phyloP scores from a whole-genome alignment of 2,888 invertebrate species.

The Stenodera caucasica region DNA sequence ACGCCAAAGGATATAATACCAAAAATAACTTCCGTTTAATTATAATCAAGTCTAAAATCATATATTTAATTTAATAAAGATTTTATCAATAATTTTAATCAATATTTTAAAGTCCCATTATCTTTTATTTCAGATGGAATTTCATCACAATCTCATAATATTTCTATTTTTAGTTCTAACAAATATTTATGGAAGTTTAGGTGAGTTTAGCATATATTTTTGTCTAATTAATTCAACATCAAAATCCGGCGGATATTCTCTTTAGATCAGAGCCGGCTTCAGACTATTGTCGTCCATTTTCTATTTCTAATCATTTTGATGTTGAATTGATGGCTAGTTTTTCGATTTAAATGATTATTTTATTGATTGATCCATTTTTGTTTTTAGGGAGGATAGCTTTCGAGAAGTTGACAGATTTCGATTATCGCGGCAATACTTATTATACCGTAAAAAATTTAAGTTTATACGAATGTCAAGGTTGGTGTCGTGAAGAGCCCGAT shows the following conservation, averaged over 20 bases:
- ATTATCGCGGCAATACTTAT: slow-evolving; percentile 88
- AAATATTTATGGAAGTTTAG: slow-evolving; percentile 45
- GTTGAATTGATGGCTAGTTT: too few species aligned
- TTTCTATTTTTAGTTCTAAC: slow-evolving; percentile 46
- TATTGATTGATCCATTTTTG: neutral
- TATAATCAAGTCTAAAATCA: too few species aligned
- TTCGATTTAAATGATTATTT: too few species aligned
- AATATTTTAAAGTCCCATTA: too few species aligned
- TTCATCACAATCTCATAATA: slow-evolving; percentile 36
- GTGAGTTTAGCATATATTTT: slow-evolving; percentile 37
- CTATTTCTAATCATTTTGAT: too few species aligned
- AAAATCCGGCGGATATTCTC: too few species aligned
- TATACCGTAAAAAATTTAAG: slow-evolving; percentile 91
- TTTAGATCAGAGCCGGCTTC: too few species aligned
- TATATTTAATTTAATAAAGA: too few species aligned
- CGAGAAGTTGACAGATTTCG: slow-evolving; percentile 90
- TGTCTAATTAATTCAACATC: slow-evolving; percentile 11
- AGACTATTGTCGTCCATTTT: too few species aligned
- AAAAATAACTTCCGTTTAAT: too few species aligned
- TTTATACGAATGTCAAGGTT: slow-evolving; percentile 91
- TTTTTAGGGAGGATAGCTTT: slow-evolving; percentile 80
- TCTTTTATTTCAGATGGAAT: slow-evolving; percentile 43
- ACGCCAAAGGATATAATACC: too few species aligned
- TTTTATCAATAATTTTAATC: too few species aligned
- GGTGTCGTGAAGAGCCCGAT: slow-evolving; percentile 91